phyloP scores from a whole-genome alignment of 1,140 invertebrate genomes.

The Cydia amplana region DNA sequence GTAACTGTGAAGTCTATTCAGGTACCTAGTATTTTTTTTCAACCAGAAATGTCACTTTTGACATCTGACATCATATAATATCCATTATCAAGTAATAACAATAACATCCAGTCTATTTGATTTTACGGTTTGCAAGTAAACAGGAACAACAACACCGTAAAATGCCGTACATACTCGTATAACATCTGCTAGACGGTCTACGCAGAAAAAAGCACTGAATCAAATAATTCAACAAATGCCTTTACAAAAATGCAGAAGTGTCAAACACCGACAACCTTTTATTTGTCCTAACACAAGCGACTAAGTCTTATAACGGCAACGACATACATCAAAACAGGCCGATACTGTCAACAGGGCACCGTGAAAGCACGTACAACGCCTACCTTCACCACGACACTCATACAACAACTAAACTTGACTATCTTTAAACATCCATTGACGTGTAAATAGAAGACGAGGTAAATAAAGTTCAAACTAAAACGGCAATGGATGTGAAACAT shows the following conservation, averaged over 20 bases:
- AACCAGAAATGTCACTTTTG: too few relatives aligned
- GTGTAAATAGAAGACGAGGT: neutral
- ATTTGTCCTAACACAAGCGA: neutral
- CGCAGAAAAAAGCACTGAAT: neutral
- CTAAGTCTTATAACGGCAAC: slow-evolving; percentile 19
- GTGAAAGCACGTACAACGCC: neutral
- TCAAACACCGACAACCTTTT: neutral
- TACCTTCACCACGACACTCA: neutral
- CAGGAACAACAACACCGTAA: too few relatives aligned
- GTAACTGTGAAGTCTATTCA: too few relatives aligned
- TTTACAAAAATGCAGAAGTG: neutral
- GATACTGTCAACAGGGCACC: slow-evolving; percentile 38
- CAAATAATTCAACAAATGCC: neutral
- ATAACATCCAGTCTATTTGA: too few relatives aligned
- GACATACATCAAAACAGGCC: slow-evolving; percentile 41
- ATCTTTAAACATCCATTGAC: neutral
- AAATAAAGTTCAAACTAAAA: neutral
- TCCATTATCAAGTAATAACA: too few relatives aligned
- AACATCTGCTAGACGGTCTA: too few relatives aligned
- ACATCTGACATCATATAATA: too few relatives aligned
- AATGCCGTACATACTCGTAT: too few relatives aligned
- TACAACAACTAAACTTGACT: neutral
- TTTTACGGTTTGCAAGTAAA: too few relatives aligned
- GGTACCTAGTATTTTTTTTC: too few relatives aligned
- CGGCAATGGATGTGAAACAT: neutral